A percentile compares a stretch with the other conserved stretches of the same genome.
These are phyloP conservation scores for Morone chrysops DNA, from an alignment of 2,113 vertebrate genomes.

Conservation along the genomic window DNA sequence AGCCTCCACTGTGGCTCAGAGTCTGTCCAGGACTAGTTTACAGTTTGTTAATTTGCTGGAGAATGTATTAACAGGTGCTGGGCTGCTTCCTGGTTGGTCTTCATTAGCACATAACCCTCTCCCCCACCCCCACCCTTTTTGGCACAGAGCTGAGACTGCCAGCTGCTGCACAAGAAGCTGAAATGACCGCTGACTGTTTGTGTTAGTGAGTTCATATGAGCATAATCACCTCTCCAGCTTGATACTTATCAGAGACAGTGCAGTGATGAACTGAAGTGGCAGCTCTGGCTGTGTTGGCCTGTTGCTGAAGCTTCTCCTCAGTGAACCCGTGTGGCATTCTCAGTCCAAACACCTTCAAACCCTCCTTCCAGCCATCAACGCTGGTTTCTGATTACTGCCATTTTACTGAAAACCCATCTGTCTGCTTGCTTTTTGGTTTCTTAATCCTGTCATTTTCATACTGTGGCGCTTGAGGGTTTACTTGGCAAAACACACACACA, in stretches of 20 bases:
- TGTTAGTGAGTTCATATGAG: slow-evolving; percentile 12
- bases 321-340: slow-evolving; percentile 16
- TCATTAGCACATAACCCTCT: not conserved
- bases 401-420: slow-evolving; percentile 60
- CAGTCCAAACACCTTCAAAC: slow-evolving; percentile 5
- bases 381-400: slow-evolving; percentile 59
- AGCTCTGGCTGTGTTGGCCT: slow-evolving; percentile 17
- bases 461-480: slow-evolving; percentile 37
- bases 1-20: not conserved
- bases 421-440: slow-evolving; percentile 60
- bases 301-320: slow-evolving; percentile 15
- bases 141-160: slow-evolving; percentile 9
- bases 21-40: too few species aligned
- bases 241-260: slow-evolving; percentile 30
- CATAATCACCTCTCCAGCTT: slow-evolving; percentile 24
- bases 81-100: slow-evolving; percentile 3
- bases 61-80: not conserved
- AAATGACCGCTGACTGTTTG: not conserved
- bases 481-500: not conserved
- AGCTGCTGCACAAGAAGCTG: slow-evolving; percentile 40
- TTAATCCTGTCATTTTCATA: slow-evolving; percentile 63
- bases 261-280: slow-evolving; percentile 26
- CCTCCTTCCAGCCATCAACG: not conserved
- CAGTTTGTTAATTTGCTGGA: not conserved
- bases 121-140: not conserved